Percentiles rank a stretch among this genome's conserved stretches.
Conservation (phyloP, 2,797 vertebrate species). For the Ctenosaura bakeri region DNA sequence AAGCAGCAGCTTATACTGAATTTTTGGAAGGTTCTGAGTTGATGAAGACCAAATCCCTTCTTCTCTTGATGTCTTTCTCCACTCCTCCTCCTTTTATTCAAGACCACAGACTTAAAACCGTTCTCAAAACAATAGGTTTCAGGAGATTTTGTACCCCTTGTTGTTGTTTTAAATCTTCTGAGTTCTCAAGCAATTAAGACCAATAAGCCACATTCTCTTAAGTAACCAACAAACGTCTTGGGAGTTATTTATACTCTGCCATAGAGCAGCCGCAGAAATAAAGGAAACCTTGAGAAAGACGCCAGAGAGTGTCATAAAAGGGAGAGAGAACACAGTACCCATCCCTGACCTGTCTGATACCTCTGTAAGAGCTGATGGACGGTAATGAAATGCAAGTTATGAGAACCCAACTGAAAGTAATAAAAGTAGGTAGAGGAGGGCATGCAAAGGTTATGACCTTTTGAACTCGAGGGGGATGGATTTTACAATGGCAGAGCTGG, state of each 20-base stretch:
- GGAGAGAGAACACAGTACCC: slow-evolving; percentile 71
- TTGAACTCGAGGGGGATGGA: slow-evolving; percentile 61
- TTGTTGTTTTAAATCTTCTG: neutral
- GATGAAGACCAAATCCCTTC: neutral
- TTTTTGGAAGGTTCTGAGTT: neutral
- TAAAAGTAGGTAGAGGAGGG: slow-evolving; percentile 57
- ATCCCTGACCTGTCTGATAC: slow-evolving; percentile 70
- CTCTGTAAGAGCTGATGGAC: slow-evolving; percentile 56
- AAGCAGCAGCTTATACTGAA: neutral
- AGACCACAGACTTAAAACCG: slow-evolving; percentile 32
- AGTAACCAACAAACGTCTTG: slow-evolving; percentile 20
- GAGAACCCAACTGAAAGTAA: slow-evolving; percentile 68
- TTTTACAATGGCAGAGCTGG: slow-evolving; percentile 38
- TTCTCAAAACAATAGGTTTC: slow-evolving; percentile 18
- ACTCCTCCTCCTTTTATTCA: neutral
- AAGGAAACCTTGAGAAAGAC: slow-evolving; percentile 53
- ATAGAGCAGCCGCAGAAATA: slow-evolving; percentile 33
- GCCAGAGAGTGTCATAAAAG: slow-evolving; percentile 61
- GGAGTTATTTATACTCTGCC: slow-evolving; percentile 33
- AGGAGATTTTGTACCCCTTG: slow-evolving; percentile 15
- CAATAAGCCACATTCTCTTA: slow-evolving; percentile 40
- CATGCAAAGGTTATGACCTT: slow-evolving; percentile 73
- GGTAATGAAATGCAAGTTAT: slow-evolving; percentile 72
- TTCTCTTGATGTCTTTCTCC: neutral
- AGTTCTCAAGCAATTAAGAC: slow-evolving; percentile 21